A percentile compares a stretch with the other conserved stretches of the same genome.
These are phyloP conservation scores for Hemiprocne comata DNA, from an alignment of 2,113 vertebrate species.

Conservation along the genomic window DNA sequence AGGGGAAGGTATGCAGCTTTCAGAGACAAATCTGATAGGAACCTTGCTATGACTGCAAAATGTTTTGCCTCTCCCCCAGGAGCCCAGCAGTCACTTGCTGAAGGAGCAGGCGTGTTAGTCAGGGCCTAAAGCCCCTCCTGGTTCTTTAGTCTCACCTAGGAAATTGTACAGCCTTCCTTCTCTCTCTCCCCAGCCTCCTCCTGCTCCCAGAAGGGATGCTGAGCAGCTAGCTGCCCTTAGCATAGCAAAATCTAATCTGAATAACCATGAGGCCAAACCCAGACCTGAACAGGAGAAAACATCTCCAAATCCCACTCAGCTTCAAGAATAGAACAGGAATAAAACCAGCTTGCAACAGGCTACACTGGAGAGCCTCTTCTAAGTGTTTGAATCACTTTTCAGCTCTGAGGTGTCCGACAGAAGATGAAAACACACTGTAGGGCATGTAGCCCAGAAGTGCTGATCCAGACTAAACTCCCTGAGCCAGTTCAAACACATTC, in stretches of 20 bases:
- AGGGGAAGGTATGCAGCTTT: neutral
- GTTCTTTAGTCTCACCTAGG: neutral
- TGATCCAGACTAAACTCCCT: neutral
- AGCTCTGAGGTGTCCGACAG: accelerated
- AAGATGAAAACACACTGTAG: accelerated
- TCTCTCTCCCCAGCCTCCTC: neutral
- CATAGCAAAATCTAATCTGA: neutral
- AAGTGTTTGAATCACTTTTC: accelerated
- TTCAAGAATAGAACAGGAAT: neutral
- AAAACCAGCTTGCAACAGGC: neutral
- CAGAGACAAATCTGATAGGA: neutral
- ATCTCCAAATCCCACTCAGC: neutral
- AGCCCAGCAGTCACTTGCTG: neutral
- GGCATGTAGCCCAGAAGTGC: neutral
- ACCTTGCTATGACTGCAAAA: neutral
- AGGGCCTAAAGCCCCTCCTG: neutral
- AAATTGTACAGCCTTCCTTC: neutral
- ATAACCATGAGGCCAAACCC: neutral
- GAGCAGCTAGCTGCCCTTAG: neutral
- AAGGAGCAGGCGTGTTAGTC: neutral
- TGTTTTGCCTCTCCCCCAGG: neutral
- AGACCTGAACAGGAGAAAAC: accelerated
- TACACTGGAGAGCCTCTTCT: neutral
- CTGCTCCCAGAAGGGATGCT: neutral
- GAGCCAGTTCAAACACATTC: neutral